These are phyloP conservation scores for Aegithalos caudatus DNA, from an alignment of 2,113 vertebrate genomes.

Conservation along the genomic window DNA sequence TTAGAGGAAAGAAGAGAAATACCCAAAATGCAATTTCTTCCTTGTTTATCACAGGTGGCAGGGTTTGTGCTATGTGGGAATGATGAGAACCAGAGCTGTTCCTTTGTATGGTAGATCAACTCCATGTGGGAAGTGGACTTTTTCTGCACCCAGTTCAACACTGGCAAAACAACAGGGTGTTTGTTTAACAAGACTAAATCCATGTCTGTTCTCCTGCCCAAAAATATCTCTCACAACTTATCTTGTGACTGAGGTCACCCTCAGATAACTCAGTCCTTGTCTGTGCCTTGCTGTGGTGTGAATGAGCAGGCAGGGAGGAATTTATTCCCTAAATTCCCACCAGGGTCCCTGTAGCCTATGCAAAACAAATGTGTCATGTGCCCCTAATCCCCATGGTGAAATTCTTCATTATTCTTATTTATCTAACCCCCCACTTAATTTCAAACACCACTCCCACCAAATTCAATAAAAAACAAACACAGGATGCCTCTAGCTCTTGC, in stretches of 20 bases:
- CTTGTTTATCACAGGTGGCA: neutral
- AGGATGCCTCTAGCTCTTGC: neutral
- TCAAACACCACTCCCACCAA: neutral
- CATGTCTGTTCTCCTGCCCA: neutral
- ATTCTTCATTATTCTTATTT: neutral
- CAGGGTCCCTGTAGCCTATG: neutral
- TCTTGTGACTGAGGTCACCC: neutral
- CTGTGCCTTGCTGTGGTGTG: fast-evolving
- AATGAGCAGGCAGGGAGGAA: neutral
- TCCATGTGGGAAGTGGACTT: neutral
- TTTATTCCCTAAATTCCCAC: neutral
- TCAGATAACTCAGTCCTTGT: neutral
- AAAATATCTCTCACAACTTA: neutral
- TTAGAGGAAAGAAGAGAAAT: neutral
- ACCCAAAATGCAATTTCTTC: neutral
- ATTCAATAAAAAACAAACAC: neutral
- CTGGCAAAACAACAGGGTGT: neutral
- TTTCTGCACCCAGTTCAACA: neutral
- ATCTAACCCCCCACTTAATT: neutral
- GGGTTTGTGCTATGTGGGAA: neutral
- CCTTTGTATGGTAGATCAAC: neutral
- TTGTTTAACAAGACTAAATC: neutral
- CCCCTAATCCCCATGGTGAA: neutral
- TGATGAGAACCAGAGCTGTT: neutral
- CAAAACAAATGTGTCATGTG: neutral